Percentiles rank a stretch among this genome's conserved stretches.
Conservation (phyloP, 1,140 invertebrate genomes). For the Neelides sp. region DNA sequence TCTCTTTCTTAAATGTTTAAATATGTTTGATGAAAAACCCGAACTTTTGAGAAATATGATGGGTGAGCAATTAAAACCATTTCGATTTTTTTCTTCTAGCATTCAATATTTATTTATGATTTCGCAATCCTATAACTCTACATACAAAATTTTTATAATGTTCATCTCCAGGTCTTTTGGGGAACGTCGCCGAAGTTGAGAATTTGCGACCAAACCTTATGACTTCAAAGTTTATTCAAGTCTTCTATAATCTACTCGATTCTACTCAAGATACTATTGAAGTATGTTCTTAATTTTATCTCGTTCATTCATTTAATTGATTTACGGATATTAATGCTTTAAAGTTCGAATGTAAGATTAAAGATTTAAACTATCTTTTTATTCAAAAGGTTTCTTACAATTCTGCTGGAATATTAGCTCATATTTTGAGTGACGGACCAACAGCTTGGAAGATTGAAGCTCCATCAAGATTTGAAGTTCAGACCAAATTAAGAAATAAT, state of each 20-base stretch:
- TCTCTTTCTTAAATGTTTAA: slow-evolving; percentile 69
- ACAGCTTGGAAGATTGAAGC: slow-evolving; percentile 62
- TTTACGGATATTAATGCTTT: not conserved
- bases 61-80: slow-evolving; percentile 40
- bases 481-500: slow-evolving; percentile 60
- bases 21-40: slow-evolving; percentile 68
- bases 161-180: slow-evolving; percentile 48
- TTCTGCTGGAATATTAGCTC: slow-evolving; percentile 86
- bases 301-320: not conserved
- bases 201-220: slow-evolving; percentile 69
- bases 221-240: slow-evolving; percentile 65
- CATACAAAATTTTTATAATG: not conserved
- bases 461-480: slow-evolving; percentile 58
- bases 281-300: slow-evolving; percentile 39
- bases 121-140: not conserved
- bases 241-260: slow-evolving; percentile 72
- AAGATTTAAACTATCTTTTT: not conserved
- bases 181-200: slow-evolving; percentile 90
- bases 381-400: slow-evolving; percentile 75
- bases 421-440: slow-evolving; percentile 74
- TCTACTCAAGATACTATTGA: slow-evolving; percentile 87
- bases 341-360: slow-evolving; percentile 3
- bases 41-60: slow-evolving; percentile 91
- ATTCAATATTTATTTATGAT: slow-evolving; percentile 15
- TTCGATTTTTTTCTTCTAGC: not conserved